Conservation (phyloP, 92 coral and sea anemone species). For the Phymanthus crucifer region DNA sequence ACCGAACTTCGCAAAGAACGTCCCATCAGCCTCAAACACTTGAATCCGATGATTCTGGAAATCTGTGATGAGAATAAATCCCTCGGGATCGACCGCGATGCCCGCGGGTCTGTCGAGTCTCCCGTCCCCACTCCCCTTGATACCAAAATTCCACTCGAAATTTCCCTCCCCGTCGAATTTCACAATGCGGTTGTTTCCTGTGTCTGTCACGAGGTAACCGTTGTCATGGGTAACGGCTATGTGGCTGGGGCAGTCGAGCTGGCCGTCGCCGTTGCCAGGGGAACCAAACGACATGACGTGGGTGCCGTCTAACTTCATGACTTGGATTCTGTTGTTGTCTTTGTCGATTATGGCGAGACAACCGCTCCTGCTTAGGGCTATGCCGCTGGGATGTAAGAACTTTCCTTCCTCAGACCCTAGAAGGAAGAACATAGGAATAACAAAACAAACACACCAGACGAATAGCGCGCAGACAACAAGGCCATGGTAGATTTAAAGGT, state of each 20-base stretch:
- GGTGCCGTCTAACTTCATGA: slow-evolving; percentile 78
- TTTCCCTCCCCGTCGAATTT: slow-evolving; percentile 71
- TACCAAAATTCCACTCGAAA: slow-evolving; percentile 61
- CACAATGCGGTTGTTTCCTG: slow-evolving; percentile 87
- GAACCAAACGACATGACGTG: slow-evolving; percentile 65
- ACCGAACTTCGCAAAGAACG: slow-evolving; percentile 73
- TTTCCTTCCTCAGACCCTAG: slow-evolving; percentile 71
- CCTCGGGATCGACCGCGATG: slow-evolving; percentile 78
- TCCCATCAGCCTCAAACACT: slow-evolving; percentile 71
- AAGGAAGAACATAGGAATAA: not conserved
- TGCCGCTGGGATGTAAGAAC: slow-evolving; percentile 79
- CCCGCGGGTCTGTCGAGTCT: slow-evolving; percentile 87
- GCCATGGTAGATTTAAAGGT: too few species aligned
- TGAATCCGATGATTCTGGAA: slow-evolving; percentile 86
- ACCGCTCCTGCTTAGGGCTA: slow-evolving; percentile 70
- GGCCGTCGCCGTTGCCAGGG: slow-evolving; percentile 71
- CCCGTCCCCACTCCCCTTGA: slow-evolving; percentile 71
- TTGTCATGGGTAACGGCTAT: slow-evolving; percentile 72
- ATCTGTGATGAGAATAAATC: slow-evolving; percentile 71
- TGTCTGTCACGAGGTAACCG: slow-evolving; percentile 84
- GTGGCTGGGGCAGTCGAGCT: slow-evolving; percentile 81
- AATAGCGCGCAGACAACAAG: too few species aligned
- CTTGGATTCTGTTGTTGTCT: slow-evolving; percentile 86
- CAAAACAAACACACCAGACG: too few species aligned
- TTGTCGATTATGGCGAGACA: slow-evolving; percentile 76